phyloP scores from a whole-genome alignment of 37 sponge, comb jelly and placozoan species.

The Ephydatia muelleri region DNA sequence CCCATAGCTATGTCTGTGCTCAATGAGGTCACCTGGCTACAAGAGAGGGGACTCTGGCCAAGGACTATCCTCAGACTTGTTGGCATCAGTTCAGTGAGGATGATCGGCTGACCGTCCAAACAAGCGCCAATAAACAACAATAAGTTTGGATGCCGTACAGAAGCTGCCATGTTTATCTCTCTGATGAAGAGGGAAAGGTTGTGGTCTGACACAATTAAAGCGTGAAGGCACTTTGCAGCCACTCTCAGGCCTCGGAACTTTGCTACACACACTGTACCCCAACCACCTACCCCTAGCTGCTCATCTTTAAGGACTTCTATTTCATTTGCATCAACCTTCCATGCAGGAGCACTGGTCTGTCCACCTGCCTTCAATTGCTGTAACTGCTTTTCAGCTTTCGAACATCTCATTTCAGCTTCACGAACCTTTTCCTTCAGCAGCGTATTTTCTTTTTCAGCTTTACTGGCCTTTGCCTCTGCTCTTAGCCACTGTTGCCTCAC shows the following conservation, averaged over 20 bases:
- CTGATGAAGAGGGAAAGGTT: conserved; percentile 37
- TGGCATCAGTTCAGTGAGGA: conserved; percentile 70
- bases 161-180: conserved; percentile 70
- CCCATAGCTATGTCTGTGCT: conserved; percentile 36
- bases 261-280: conserved; percentile 53
- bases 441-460: too few species aligned
- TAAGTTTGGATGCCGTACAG: conserved; percentile 59
- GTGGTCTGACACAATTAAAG: conserved; percentile 50
- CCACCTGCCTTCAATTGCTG: too few species aligned
- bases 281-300: conserved; percentile 66
- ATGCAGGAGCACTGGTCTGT: too few species aligned
- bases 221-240: conserved; percentile 64
- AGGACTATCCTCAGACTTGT: conserved; percentile 45
- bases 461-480: too few species aligned
- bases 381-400: too few species aligned
- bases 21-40: conserved; percentile 6
- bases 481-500: too few species aligned
- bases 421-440: too few species aligned
- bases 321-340: conserved; percentile 54
- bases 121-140: conserved; percentile 57
- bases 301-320: conserved; percentile 25
- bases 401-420: too few species aligned
- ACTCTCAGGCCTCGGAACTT: conserved; percentile 52
- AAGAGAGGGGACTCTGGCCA: conserved; percentile 18
- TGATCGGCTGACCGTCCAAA: conserved; percentile 11